These are phyloP conservation scores for Sorex araneus DNA, from an alignment of 2,113 vertebrate species.

Conservation along the genomic window DNA sequence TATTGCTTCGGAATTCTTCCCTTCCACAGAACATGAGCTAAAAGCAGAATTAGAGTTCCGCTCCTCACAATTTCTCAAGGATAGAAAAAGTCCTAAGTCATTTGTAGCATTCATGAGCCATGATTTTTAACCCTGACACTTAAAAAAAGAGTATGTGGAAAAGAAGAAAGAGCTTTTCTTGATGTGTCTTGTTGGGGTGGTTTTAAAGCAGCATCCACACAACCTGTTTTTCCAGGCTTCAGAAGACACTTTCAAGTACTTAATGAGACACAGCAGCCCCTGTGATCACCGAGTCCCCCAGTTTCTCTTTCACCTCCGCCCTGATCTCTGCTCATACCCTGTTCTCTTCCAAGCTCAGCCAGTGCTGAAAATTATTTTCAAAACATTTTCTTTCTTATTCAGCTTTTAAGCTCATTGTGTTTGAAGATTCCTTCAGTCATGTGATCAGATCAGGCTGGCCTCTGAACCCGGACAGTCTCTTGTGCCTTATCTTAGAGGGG, in stretches of 20 bases:
- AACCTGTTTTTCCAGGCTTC: too few species aligned
- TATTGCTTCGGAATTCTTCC: constrained; percentile 1
- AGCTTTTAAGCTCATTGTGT: background rate
- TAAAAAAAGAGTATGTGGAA: background rate
- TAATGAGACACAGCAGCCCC: too few species aligned
- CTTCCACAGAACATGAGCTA: background rate
- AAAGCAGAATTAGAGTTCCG: constrained; percentile 4
- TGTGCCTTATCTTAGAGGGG: too few species aligned
- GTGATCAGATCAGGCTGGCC: background rate
- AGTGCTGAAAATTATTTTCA: background rate
- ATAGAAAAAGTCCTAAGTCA: background rate
- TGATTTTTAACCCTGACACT: background rate
- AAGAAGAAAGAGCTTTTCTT: background rate
- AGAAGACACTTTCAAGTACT: too few species aligned
- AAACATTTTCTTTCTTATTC: constrained; percentile 17
- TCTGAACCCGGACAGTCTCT: background rate
- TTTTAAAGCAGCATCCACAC: background rate
- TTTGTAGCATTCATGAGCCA: background rate
- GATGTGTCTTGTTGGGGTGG: background rate
- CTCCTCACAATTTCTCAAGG: background rate
- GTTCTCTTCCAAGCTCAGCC: background rate
- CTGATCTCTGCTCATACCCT: background rate
- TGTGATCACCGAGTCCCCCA: too few species aligned
- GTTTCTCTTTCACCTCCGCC: background rate
- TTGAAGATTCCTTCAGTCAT: background rate